Percentiles rank a stretch among this genome's conserved stretches.
These are phyloP conservation scores for Scolanthus callimorphus DNA, from an alignment of 92 coral and sea anemone species.

Conservation along the genomic window DNA sequence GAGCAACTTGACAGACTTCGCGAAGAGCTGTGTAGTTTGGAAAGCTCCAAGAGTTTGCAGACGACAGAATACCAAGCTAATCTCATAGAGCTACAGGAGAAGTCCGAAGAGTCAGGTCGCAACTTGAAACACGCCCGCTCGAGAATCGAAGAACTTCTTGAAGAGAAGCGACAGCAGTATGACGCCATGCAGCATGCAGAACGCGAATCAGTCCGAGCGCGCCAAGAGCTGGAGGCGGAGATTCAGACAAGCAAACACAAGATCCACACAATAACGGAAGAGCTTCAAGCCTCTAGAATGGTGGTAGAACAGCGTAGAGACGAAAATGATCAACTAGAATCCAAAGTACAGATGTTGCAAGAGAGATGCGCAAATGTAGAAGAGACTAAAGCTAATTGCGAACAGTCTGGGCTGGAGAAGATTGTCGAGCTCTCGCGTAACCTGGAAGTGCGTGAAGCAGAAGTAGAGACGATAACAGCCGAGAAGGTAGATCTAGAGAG, in stretches of 20 bases:
- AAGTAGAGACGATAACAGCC: conserved; percentile 6
- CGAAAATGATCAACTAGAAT: conserved; percentile 19
- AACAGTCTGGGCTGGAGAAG: conserved; percentile 1
- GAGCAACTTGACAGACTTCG: conserved; percentile 22
- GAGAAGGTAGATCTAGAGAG: conserved; percentile 52
- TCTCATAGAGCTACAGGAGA: conserved; percentile 14
- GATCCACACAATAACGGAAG: conserved; percentile 8
- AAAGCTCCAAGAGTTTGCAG: conserved; percentile 1
- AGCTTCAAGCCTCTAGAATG: conserved; percentile 13
- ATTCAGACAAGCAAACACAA: conserved; percentile 9
- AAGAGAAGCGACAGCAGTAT: conserved; percentile 30
- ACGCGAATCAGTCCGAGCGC: conserved; percentile 26
- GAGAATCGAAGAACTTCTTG: conserved; percentile 51
- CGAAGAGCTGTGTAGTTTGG: conserved; percentile 2
- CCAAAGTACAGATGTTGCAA: conserved; percentile 9
- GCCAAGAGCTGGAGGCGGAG: conserved; percentile 45
- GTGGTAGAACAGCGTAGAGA: conserved; percentile 9
- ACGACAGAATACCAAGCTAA: conserved; percentile 3
- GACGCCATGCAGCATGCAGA: conserved; percentile 53
- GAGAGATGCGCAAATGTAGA: conserved; percentile 7
- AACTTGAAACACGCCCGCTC: conserved; percentile 16
- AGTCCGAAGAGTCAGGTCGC: conserved; percentile 21
- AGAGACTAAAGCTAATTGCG: conserved; percentile 2
- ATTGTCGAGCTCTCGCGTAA: conserved; percentile 34
- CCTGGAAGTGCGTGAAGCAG: conserved; percentile 30